Evolutionary conservation across 2,888 invertebrate species (phyloP).

Genomic region (Vesta saturnalis): DNA sequence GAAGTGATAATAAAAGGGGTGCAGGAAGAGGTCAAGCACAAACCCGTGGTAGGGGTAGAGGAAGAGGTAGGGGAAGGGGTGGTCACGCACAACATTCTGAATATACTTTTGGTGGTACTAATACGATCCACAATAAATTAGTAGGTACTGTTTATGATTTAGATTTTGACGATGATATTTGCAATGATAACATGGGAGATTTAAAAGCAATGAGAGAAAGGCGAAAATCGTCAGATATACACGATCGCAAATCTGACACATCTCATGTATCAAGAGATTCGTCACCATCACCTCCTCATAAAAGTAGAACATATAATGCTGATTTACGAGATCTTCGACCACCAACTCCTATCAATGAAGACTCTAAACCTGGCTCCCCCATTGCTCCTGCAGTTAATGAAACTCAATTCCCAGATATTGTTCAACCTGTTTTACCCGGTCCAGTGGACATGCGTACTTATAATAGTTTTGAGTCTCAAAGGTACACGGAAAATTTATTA

Average conservation of each 20-base stretch:
- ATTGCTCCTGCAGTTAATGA: conserved; percentile 48
- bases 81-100: conserved; percentile 47
- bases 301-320: conserved; percentile 55
- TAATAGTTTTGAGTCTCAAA: conserved; percentile 70
- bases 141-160: conserved; percentile 89
- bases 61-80: conserved; percentile 60
- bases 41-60: conserved; percentile 55
- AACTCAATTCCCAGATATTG: conserved; percentile 67
- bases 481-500: conserved; percentile 71
- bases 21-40: conserved; percentile 52
- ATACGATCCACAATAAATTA: conserved; percentile 82
- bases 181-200: conserved; percentile 76
- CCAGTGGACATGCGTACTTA: conserved; percentile 93
- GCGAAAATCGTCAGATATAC: conserved; percentile 77
- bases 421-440: conserved; percentile 81
- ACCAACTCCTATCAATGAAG: conserved; percentile 63
- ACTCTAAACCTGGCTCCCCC: conserved; percentile 49
- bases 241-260: conserved; percentile 68
- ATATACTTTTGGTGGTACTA: conserved; percentile 65
- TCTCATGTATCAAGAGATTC: conserved; percentile 57
- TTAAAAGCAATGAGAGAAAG: conserved; percentile 82
- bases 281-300: conserved; percentile 66
- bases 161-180: conserved; percentile 85
- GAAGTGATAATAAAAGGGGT: conserved; percentile 56
- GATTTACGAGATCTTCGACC: conserved; percentile 64